Evolutionary conservation across 2,113 vertebrate species (phyloP), one percentile per base, ranked within the genome.

Genomic region (Upupa epops): DNA sequence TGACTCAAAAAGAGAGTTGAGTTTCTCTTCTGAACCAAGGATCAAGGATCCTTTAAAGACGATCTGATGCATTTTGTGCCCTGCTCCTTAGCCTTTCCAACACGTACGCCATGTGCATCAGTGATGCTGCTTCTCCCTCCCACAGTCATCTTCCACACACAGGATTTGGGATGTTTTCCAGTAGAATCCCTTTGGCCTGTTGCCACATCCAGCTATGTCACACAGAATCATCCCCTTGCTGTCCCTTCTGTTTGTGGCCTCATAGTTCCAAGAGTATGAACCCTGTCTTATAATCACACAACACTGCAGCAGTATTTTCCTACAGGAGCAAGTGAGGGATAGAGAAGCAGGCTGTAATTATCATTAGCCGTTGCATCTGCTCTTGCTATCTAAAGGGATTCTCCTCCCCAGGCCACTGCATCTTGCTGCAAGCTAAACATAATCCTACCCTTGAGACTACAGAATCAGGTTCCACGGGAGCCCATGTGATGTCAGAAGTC

Each of bases 181-280:
- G 69, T 6, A 68, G 18, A 92, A 80, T 68, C 34, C 86, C 11
- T 40, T 74, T 85, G 65, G 69, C 64, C 42, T 68, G 31, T 6
- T 88, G 72, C 88, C 85, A 77, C 28, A 71, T 70, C 60, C 42
- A 91, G 37, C 89, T 87, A 88, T 59, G 34, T 86, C 45, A 86
- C 58, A 54, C 4, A 83, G 68, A 84, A 88, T 69, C 54, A 90
- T 65, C 40, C 82, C 72, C 58, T 93, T 94, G 89, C 83, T 90
- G 69, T 86, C 61, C 83, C 64, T 91, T 91, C 79, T 91, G 72
- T 60, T 74, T 77, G 85, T 83, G 90, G 37, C 65, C 61, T 71
- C 8, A 48, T 40, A 83, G 83, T 64, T 81, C 77, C 12, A 91
- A 61, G 54, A 91, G 68, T 40, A 61, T 24, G 79, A 95, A 95